Conservation (phyloP, 2,888 invertebrate genomes). For the Sphaeridia pumilis region DNA sequence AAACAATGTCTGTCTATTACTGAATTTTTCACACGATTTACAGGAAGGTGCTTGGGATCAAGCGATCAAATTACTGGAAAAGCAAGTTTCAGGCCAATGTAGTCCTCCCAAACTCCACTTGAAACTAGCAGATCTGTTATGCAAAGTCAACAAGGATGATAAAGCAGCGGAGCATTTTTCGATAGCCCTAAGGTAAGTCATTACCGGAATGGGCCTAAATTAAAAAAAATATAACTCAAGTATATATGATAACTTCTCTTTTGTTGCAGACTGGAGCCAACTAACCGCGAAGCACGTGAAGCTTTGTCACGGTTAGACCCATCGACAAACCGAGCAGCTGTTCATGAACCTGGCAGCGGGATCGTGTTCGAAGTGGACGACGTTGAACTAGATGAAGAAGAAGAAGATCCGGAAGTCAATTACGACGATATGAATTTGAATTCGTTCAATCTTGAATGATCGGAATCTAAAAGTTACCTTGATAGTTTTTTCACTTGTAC, state of each 20-base stretch:
- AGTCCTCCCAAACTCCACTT: slow-evolving; percentile 54
- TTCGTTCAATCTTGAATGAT: slow-evolving; percentile 5
- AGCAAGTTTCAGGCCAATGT: slow-evolving; percentile 47
- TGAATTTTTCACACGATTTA: slow-evolving; percentile 2
- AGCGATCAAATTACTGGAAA: slow-evolving; percentile 55
- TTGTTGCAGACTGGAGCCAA: slow-evolving; percentile 50
- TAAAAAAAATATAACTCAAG: not conserved
- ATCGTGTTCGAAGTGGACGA: slow-evolving; percentile 30
- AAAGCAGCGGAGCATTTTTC: slow-evolving; percentile 58
- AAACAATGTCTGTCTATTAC: not conserved
- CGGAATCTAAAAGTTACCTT: too few species aligned
- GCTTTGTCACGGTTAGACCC: slow-evolving; percentile 52
- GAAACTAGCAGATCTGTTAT: slow-evolving; percentile 53
- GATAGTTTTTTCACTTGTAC: too few species aligned
- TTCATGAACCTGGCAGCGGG: slow-evolving; percentile 17
- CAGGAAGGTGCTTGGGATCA: slow-evolving; percentile 52
- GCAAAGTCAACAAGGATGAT: slow-evolving; percentile 51
- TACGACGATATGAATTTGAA: slow-evolving; percentile 11
- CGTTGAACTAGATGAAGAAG: slow-evolving; percentile 30
- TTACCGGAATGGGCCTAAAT: not conserved
- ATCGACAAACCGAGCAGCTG: slow-evolving; percentile 38
- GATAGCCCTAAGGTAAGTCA: slow-evolving; percentile 50
- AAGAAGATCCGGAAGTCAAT: slow-evolving; percentile 19
- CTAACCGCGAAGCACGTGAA: slow-evolving; percentile 51
- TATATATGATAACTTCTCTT: slow-evolving; percentile 2